Evolutionary conservation across 1,140 invertebrate genomes (phyloP).

Genomic region (Calephelis nemesis): DNA sequence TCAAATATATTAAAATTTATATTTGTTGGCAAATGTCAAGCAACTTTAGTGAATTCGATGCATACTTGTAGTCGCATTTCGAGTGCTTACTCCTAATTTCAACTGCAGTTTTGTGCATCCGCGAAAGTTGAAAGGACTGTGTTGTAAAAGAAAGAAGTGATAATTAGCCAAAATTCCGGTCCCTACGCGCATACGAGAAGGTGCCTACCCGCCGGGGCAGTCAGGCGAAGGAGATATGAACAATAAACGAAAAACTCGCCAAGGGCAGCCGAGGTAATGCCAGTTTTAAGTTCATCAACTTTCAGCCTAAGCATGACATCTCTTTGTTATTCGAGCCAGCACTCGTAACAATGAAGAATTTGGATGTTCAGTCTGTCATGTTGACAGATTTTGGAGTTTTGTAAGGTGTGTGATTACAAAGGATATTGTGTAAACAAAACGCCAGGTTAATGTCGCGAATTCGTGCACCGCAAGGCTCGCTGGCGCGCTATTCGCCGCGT

Average conservation of each 20-base stretch:
- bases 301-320: constrained; percentile 63
- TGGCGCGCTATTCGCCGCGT: constrained; percentile 43
- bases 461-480: constrained; percentile 44
- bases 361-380: constrained; percentile 50
- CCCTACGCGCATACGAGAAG: constrained; percentile 81
- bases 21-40: constrained; percentile 77
- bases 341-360: constrained; percentile 48
- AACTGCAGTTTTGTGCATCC: constrained; percentile 79
- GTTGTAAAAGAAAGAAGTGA: constrained; percentile 78
- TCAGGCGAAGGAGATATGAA: constrained; percentile 80
- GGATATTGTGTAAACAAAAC: constrained; percentile 64
- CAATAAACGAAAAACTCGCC: constrained; percentile 81
- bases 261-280: constrained; percentile 80
- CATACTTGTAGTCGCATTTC: constrained; percentile 72
- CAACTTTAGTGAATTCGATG: constrained; percentile 72
- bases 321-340: constrained; percentile 66
- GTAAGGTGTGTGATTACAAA: constrained; percentile 42
- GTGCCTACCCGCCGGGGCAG: constrained; percentile 80
- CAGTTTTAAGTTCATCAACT: constrained; percentile 55
- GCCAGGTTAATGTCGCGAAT: constrained; percentile 41
- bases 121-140: constrained; percentile 80
- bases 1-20: constrained; percentile 78
- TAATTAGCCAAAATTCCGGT: constrained; percentile 83
- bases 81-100: constrained; percentile 74
- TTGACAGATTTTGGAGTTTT: constrained; percentile 52